Evolutionary conservation across 2,113 vertebrate genomes (phyloP).

Genomic region (Poeciliopsis retropinna): DNA sequence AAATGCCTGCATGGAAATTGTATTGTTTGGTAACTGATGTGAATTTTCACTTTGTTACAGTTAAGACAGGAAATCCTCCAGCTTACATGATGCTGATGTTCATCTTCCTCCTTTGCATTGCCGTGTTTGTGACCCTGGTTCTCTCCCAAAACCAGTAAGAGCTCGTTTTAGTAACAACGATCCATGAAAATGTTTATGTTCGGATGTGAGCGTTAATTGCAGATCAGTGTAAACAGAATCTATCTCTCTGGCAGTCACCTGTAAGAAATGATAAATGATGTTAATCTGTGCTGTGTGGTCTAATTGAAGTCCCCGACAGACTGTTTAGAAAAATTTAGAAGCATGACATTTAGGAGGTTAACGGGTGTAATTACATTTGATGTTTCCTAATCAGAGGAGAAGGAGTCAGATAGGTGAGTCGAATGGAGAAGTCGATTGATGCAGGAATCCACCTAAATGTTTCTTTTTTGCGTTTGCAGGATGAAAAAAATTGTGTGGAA

Average conservation of each 20-base stretch:
- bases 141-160: conserved; percentile 89
- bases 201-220: not conserved
- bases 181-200: not conserved
- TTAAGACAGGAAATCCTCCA: conserved; percentile 62
- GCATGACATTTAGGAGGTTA: conserved; percentile 54
- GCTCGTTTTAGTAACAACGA: not conserved
- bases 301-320: conserved; percentile 22
- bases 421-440: not conserved
- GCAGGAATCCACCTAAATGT: not conserved
- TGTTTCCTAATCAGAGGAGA: conserved; percentile 9
- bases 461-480: conserved; percentile 74
- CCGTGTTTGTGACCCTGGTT: conserved; percentile 85
- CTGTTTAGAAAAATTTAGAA: conserved; percentile 16
- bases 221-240: not conserved
- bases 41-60: conserved; percentile 74
- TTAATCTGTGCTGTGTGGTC: conserved; percentile 15
- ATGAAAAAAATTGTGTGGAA: conserved; percentile 94
- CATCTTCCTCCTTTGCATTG: conserved; percentile 82
- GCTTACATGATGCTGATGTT: conserved; percentile 83
- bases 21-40: conserved; percentile 17
- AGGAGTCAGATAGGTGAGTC: not conserved
- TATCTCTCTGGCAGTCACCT: not conserved
- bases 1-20: not conserved
- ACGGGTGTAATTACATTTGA: conserved; percentile 39
- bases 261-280: conserved; percentile 39